Evolutionary conservation across 2,888 invertebrate genomes (phyloP), one percentile per base, ranked within the genome.

Genomic region (Drosophila mulleri): DNA sequence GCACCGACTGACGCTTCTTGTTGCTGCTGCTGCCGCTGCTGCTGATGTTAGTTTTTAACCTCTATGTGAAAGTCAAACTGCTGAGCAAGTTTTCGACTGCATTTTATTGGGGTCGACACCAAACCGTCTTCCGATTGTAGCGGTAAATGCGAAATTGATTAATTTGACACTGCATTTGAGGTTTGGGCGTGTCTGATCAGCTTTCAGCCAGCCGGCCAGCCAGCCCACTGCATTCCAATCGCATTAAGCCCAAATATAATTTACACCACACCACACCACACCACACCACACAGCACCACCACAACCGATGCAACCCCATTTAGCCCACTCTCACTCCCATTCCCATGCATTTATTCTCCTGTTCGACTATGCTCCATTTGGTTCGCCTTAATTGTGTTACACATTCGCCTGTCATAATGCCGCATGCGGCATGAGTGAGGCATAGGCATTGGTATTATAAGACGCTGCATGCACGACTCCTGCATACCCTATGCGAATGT

Each of bases 101-200:
- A 75, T 75, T 58, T 57, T 57, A 85, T 80, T 67, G 72, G 64
- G 85, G 85, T 67, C 88, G 68, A 39, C 18, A 50, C 59, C 37
- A 56, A 20, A 37, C 45, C 14, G 45, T 26, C 78, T 61, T 84
- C 57, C 70, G 65, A 69, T 66, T 87, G 84, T 67, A 77, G 68
- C 67, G 72, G 75, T 37, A 67, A 62, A 80, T 80, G 77, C 75
- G 67, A 73, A 80, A 76, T 80, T 88, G 80, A 88, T 88, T 83
- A 85, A 85, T 80, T 85, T 54, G 39, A 54, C 23, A 39, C 54
- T 82, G 64, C 26, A 20, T 18, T n/a, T 26, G 41, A 32, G 32
- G 44, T 29, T n/a, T n/a, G 54, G 54, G 54, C 20, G 54, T 54
- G 54, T 54, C 54, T 23, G 54, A n/a, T 16, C 54, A 54, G 39